Conservation (phyloP, 2,888 invertebrate genomes). For the Spisula subtruncata region DNA sequence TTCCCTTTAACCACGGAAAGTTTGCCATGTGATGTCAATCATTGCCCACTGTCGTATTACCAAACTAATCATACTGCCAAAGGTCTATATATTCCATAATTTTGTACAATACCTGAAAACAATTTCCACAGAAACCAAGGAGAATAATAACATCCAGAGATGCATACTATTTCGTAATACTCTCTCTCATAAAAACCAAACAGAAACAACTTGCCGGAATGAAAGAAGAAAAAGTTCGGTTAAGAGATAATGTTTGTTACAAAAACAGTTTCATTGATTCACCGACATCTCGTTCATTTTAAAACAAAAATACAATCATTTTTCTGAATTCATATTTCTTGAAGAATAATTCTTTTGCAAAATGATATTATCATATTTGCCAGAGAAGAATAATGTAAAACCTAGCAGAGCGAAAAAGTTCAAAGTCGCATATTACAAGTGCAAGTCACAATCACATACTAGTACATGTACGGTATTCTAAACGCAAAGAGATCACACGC, state of each 20-base stretch:
- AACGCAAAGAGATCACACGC: too few relatives aligned
- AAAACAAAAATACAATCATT: too few relatives aligned
- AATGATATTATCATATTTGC: too few relatives aligned
- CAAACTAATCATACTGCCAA: background rate
- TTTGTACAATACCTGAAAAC: background rate
- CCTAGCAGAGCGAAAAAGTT: too few relatives aligned
- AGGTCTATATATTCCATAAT: constrained; percentile 12
- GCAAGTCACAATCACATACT: too few relatives aligned
- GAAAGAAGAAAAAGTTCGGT: background rate
- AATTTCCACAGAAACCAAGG: background rate
- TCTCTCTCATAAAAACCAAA: background rate
- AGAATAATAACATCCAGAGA: background rate
- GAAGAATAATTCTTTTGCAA: too few relatives aligned
- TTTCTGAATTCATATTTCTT: too few relatives aligned
- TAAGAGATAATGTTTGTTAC: background rate
- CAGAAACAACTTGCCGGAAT: background rate
- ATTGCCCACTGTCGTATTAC: background rate
- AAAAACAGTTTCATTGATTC: background rate
- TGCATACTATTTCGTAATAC: background rate
- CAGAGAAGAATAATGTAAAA: too few relatives aligned
- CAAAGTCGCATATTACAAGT: too few relatives aligned
- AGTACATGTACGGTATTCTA: too few relatives aligned
- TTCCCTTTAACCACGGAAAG: constrained; percentile 7
- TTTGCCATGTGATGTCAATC: background rate
- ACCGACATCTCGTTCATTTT: background rate